phyloP scores from a whole-genome alignment of 2,888 invertebrate species.

The Diarsia brunnea region DNA sequence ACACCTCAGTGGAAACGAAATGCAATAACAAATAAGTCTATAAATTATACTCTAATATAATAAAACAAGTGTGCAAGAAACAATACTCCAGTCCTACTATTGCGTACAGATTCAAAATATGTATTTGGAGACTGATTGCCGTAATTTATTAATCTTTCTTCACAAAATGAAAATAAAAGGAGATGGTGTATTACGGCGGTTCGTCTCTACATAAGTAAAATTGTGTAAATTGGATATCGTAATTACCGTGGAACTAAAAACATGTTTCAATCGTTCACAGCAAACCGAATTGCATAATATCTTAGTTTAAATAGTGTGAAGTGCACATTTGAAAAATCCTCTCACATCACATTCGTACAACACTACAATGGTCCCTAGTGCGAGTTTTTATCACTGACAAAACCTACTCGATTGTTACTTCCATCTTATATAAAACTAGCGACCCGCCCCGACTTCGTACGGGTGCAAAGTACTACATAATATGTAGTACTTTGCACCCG shows the following conservation, averaged over 20 bases:
- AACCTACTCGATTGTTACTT: not conserved
- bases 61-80: conserved; percentile 33
- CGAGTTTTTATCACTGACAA: conserved; percentile 9
- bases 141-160: too few relatives aligned
- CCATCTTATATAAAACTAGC: not conserved
- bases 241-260: not conserved
- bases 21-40: conserved; percentile 49
- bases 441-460: too few relatives aligned
- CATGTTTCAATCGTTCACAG: conserved; percentile 31
- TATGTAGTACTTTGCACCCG: too few relatives aligned
- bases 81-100: conserved; percentile 9
- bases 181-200: not conserved
- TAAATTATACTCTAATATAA: conserved; percentile 37
- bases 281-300: conserved; percentile 22
- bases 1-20: conserved; percentile 33
- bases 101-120: conserved; percentile 7
- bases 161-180: too few relatives aligned
- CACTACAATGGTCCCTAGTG: not conserved
- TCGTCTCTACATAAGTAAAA: conserved; percentile 1
- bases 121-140: not conserved
- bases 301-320: conserved; percentile 40
- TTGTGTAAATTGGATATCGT: not conserved
- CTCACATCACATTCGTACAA: not conserved
- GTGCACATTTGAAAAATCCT: not conserved
- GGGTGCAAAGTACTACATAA: too few relatives aligned